phyloP scores from a whole-genome alignment of 2,888 invertebrate species.

The Gymnocheta viridis region DNA sequence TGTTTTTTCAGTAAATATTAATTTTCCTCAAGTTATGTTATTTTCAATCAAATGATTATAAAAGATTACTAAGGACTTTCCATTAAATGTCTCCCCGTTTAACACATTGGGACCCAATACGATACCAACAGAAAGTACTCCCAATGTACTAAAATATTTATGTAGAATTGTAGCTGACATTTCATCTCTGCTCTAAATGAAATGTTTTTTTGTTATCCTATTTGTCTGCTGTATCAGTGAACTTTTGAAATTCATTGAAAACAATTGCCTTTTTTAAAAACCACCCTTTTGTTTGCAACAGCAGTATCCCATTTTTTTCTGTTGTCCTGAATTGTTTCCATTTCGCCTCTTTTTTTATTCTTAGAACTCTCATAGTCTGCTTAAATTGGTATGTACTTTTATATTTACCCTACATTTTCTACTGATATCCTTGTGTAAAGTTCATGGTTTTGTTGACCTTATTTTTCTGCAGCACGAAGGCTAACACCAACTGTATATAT shows the following conservation, averaged over 20 bases:
- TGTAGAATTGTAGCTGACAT: not conserved
- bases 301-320: not conserved
- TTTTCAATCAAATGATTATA: too few relatives aligned
- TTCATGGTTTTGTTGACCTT: slow-evolving; percentile 69
- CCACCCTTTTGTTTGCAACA: not conserved
- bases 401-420: slow-evolving; percentile 65
- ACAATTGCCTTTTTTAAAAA: not conserved
- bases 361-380: not conserved
- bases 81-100: not conserved
- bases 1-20: too few relatives aligned
- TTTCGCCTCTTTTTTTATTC: not conserved
- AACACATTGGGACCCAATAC: not conserved
- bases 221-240: not conserved
- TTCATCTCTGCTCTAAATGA: not conserved
- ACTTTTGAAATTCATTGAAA: slow-evolving; percentile 19
- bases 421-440: slow-evolving; percentile 69
- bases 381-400: not conserved
- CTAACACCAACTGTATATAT: not conserved
- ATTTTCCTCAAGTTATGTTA: too few relatives aligned
- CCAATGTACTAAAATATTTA: not conserved
- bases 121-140: not conserved
- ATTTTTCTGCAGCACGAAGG: slow-evolving; percentile 39
- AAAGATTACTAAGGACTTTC: not conserved
- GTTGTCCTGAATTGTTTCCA: not conserved
- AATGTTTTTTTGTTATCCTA: not conserved